These are phyloP conservation scores for Tenebrio molitor DNA, from an alignment of 1,140 invertebrate genomes.

Conservation along the genomic window DNA sequence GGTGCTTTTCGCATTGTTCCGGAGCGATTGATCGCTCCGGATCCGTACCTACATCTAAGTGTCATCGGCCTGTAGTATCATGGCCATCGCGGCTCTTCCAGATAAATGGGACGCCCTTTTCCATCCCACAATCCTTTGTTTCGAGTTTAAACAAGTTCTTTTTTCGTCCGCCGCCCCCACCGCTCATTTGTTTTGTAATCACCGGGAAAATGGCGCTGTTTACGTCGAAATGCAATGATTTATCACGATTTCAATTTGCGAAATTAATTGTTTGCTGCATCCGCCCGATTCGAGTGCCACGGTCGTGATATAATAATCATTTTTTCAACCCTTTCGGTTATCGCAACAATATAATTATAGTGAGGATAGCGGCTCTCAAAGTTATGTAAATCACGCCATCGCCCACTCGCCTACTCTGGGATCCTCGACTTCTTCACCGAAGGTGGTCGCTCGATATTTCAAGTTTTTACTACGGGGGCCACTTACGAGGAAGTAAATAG, in stretches of 20 bases:
- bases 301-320: background rate
- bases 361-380: background rate
- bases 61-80: slow-evolving; percentile 20
- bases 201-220: slow-evolving; percentile 31
- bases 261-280: slow-evolving; percentile 36
- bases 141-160: slow-evolving; percentile 30
- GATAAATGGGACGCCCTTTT: slow-evolving; percentile 23
- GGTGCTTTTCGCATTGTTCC: slow-evolving; percentile 26
- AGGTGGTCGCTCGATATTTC: slow-evolving; percentile 24
- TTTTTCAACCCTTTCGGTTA: too few relatives aligned
- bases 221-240: slow-evolving; percentile 26
- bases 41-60: slow-evolving; percentile 33
- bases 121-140: slow-evolving; percentile 7
- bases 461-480: slow-evolving; percentile 26
- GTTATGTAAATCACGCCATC: slow-evolving; percentile 14
- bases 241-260: slow-evolving; percentile 39
- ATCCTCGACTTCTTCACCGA: slow-evolving; percentile 13
- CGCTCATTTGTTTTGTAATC: slow-evolving; percentile 33
- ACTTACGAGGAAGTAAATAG: slow-evolving; percentile 37
- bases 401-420: background rate
- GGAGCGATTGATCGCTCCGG: slow-evolving; percentile 12
- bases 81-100: slow-evolving; percentile 16
- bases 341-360: too few relatives aligned
- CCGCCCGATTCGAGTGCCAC: slow-evolving; percentile 1
- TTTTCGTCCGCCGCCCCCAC: slow-evolving; percentile 13